Conservation (phyloP, 1,140 invertebrate genomes). For the Brachionus angularis region DNA sequence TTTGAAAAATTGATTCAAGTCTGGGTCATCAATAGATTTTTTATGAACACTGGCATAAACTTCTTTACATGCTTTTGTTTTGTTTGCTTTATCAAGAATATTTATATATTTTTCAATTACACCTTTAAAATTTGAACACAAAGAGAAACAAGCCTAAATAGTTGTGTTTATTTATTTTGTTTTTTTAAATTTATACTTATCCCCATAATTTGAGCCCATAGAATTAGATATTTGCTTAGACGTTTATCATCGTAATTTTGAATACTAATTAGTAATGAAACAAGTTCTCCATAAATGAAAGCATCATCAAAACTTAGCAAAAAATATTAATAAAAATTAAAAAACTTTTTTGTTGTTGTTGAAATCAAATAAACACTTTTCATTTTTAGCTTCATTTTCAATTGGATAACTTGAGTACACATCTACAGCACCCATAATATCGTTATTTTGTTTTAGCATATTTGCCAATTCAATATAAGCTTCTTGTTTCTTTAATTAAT, state of each 20-base stretch:
- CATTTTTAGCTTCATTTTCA: neutral
- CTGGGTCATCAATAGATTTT: slow-evolving; percentile 25
- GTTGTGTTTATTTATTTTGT: too few relatives aligned
- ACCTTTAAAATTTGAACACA: slow-evolving; percentile 3
- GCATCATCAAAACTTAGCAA: slow-evolving; percentile 11
- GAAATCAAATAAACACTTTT: too few relatives aligned
- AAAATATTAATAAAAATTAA: neutral
- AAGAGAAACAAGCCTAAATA: neutral
- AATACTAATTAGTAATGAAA: slow-evolving; percentile 14
- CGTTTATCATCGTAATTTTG: slow-evolving; percentile 38
- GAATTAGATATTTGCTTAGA: slow-evolving; percentile 16
- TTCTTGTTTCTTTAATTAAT: slow-evolving; percentile 14
- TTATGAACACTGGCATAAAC: slow-evolving; percentile 27
- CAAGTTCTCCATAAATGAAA: slow-evolving; percentile 25
- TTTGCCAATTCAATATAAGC: slow-evolving; percentile 38
- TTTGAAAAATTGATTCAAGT: slow-evolving; percentile 37
- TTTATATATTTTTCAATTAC: slow-evolving; percentile 38
- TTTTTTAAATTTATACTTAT: neutral
- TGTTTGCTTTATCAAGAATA: slow-evolving; percentile 38
- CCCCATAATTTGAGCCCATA: slow-evolving; percentile 24
- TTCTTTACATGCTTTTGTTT: slow-evolving; percentile 23
- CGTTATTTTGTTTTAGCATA: slow-evolving; percentile 36
- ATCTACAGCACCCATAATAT: slow-evolving; percentile 37
- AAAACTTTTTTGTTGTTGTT: too few relatives aligned
- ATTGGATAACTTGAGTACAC: slow-evolving; percentile 31